Percentiles rank a stretch among this genome's conserved stretches.
phyloP scores from a whole-genome alignment of 2,888 invertebrate genomes.

The Noctua comes region DNA sequence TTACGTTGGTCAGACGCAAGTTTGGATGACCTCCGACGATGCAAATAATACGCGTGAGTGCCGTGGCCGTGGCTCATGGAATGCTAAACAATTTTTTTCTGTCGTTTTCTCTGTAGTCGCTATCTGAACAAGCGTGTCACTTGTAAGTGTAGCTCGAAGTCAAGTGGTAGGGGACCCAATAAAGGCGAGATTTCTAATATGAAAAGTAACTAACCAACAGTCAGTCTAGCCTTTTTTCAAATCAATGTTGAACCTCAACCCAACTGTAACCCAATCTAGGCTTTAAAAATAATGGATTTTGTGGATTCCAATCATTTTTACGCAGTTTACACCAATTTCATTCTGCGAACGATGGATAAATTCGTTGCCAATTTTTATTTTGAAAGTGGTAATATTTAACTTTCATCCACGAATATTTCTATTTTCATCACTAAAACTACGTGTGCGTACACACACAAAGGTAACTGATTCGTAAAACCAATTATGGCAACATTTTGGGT shows the following conservation, averaged over 20 bases:
- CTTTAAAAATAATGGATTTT: constrained; percentile 8
- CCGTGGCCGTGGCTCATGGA: too few relatives aligned
- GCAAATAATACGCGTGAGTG: too few relatives aligned
- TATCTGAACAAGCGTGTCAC: too few relatives aligned
- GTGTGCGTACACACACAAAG: background rate
- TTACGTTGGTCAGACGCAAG: too few relatives aligned
- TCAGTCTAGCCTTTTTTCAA: background rate
- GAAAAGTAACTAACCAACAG: background rate
- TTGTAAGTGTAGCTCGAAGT: background rate
- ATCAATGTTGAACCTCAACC: background rate
- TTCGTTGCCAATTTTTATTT: constrained; percentile 6
- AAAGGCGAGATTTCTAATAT: background rate
- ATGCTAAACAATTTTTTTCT: too few relatives aligned
- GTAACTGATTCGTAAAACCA: constrained; percentile 34
- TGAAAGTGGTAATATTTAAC: background rate
- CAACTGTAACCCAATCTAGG: background rate
- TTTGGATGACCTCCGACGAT: too few relatives aligned
- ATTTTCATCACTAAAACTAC: constrained; percentile 3
- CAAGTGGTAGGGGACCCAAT: background rate
- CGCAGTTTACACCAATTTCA: constrained; percentile 9
- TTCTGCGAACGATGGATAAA: background rate
- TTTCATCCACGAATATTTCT: constrained; percentile 5
- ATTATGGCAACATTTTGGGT: constrained; percentile 21
- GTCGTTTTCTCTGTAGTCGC: too few relatives aligned
- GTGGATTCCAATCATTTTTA: constrained; percentile 1